These are phyloP conservation scores for Atherinomorus stipes DNA, from an alignment of 2,113 vertebrate species.

Conservation along the genomic window DNA sequence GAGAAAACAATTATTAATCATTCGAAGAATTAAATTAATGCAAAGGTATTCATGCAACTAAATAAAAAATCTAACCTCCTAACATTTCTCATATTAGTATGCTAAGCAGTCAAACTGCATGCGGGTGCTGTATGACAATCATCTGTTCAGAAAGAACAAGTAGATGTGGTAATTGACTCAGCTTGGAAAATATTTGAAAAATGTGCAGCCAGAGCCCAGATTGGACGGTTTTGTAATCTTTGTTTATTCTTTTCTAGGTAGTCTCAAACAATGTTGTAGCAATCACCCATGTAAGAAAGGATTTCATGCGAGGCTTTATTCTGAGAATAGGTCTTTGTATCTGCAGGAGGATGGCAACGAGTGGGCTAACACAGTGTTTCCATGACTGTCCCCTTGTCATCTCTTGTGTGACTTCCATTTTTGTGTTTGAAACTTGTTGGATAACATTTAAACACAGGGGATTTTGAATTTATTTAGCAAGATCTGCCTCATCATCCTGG, in stretches of 20 bases:
- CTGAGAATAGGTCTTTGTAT: constrained; percentile 3
- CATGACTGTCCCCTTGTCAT: background rate
- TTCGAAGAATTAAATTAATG: no score
- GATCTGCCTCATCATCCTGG: constrained; percentile 10
- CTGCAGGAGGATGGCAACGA: background rate
- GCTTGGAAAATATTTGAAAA: constrained; percentile 77
- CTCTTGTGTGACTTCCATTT: background rate
- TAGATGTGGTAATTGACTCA: constrained; percentile 70
- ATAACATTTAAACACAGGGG: background rate
- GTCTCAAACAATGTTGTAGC: constrained; percentile 46
- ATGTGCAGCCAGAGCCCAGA: constrained; percentile 68
- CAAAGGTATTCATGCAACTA: background rate
- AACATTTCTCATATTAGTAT: constrained; percentile 1
- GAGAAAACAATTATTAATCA: no score
- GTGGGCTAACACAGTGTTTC: background rate
- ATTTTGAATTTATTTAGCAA: constrained; percentile 13
- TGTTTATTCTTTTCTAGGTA: constrained; percentile 46
- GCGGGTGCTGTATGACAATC: constrained; percentile 14
- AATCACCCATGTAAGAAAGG: constrained; percentile 29
- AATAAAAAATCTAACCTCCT: background rate
- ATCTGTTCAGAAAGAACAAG: constrained; percentile 33
- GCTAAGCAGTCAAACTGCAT: constrained; percentile 8
- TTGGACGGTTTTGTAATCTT: constrained; percentile 64
- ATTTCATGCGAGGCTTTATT: constrained; percentile 15
- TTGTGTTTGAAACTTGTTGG: constrained; percentile 9